These are phyloP conservation scores for Meteorus colon DNA, from an alignment of 2,888 invertebrate species.

Conservation along the genomic window DNA sequence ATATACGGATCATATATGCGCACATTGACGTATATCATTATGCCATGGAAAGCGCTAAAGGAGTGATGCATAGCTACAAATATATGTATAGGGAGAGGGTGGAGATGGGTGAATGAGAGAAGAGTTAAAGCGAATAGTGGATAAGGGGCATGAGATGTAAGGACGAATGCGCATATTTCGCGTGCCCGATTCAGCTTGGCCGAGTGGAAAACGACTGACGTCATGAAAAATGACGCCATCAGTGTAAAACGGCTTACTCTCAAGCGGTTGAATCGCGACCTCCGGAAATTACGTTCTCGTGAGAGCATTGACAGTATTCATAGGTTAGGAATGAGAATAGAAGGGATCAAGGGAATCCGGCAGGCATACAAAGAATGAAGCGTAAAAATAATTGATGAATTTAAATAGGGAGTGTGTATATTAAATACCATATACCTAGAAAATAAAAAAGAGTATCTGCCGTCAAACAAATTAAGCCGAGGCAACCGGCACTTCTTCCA, in stretches of 20 bases:
- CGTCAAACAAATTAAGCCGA: not conserved
- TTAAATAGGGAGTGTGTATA: not conserved
- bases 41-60: conserved; percentile 30
- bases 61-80: conserved; percentile 7
- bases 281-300: conserved; percentile 42
- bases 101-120: conserved; percentile 41
- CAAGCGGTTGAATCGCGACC: conserved; percentile 53
- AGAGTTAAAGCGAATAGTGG: conserved; percentile 23
- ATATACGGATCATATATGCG: conserved; percentile 42
- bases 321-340: conserved; percentile 3
- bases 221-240: conserved; percentile 61
- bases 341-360: not conserved
- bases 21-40: conserved; percentile 48
- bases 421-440: not conserved
- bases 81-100: conserved; percentile 28
- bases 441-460: not conserved
- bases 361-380: not conserved
- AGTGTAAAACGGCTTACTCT: conserved; percentile 54
- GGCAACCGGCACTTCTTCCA: too few species aligned
- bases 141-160: not conserved
- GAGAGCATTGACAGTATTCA: conserved; percentile 39
- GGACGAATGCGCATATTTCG: conserved; percentile 52
- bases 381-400: not conserved
- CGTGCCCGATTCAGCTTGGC: conserved; percentile 52
- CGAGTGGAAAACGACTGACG: conserved; percentile 62